phyloP scores from a whole-genome alignment of 2,797 vertebrate genomes.

The Sebastes baramenuke region DNA sequence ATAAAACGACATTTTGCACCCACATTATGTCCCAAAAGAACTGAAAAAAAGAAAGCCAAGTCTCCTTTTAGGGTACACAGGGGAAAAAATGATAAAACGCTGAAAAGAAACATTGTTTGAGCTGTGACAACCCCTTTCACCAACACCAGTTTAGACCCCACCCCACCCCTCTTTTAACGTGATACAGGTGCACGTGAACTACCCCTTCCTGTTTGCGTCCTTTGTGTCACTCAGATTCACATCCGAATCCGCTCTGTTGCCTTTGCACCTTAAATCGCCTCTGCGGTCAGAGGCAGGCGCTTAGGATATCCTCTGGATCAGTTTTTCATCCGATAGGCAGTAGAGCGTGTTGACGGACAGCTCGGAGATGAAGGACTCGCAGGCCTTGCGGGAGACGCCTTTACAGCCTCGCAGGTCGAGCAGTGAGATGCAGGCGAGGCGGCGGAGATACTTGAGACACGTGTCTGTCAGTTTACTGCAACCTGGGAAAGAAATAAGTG shows the following conservation, averaged over 20 bases:
- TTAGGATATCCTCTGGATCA: slow-evolving; percentile 98
- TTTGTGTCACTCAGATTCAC: slow-evolving; percentile 46
- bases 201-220: slow-evolving; percentile 34
- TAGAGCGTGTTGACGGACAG: slow-evolving; percentile 97
- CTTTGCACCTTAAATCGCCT: not conserved
- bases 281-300: slow-evolving; percentile 10
- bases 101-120: slow-evolving; percentile 54
- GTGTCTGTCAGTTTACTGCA: slow-evolving; percentile 96
- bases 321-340: slow-evolving; percentile 98
- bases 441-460: slow-evolving; percentile 92
- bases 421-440: slow-evolving; percentile 91
- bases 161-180: slow-evolving; percentile 33
- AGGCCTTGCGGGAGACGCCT: slow-evolving; percentile 93
- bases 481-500: slow-evolving; percentile 76
- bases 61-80: slow-evolving; percentile 59
- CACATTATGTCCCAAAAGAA: slow-evolving; percentile 41
- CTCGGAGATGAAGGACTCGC: slow-evolving; percentile 97
- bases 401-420: slow-evolving; percentile 95
- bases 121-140: slow-evolving; percentile 31
- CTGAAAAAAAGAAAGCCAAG: slow-evolving; percentile 60
- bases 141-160: slow-evolving; percentile 37
- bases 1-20: not conserved
- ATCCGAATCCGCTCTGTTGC: slow-evolving; percentile 19
- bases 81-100: slow-evolving; percentile 29
- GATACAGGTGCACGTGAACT: slow-evolving; percentile 39